Conservation (phyloP, 2,797 vertebrate genomes). For the Sebastes glaucus region DNA sequence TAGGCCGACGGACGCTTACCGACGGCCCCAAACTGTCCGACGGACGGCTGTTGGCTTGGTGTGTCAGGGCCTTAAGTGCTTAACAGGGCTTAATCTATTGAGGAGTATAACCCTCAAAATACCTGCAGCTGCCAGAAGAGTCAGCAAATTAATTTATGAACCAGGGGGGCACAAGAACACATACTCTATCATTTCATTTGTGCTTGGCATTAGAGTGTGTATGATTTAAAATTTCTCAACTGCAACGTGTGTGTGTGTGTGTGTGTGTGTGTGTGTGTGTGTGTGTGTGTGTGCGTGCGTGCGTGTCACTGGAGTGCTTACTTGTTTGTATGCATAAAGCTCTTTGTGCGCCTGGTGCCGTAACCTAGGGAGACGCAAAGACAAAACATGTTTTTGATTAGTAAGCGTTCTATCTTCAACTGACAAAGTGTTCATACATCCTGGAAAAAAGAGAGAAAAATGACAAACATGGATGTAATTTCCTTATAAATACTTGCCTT, state of each 20-base stretch:
- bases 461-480: neutral
- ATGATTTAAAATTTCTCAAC: neutral
- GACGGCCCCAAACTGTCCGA: too few species aligned
- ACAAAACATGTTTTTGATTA: constrained; percentile 61
- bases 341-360: constrained; percentile 99
- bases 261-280: neutral
- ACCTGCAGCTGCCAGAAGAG: neutral
- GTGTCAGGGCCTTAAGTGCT: neutral
- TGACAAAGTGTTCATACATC: constrained; percentile 33
- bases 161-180: neutral
- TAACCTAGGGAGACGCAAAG: constrained; percentile 86
- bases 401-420: neutral
- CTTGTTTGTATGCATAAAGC: constrained; percentile 99
- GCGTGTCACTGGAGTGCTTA: constrained; percentile 68
- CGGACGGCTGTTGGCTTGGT: too few species aligned
- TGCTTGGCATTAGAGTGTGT: neutral
- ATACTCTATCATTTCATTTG: neutral
- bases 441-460: constrained; percentile 42
- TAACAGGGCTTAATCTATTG: neutral
- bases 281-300: neutral
- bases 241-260: neutral
- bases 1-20: too few species aligned
- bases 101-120: neutral
- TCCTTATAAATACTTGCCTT: constrained; percentile 24
- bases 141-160: neutral